phyloP scores from a whole-genome alignment of 2,888 invertebrate species.

The Protonemura montana region DNA sequence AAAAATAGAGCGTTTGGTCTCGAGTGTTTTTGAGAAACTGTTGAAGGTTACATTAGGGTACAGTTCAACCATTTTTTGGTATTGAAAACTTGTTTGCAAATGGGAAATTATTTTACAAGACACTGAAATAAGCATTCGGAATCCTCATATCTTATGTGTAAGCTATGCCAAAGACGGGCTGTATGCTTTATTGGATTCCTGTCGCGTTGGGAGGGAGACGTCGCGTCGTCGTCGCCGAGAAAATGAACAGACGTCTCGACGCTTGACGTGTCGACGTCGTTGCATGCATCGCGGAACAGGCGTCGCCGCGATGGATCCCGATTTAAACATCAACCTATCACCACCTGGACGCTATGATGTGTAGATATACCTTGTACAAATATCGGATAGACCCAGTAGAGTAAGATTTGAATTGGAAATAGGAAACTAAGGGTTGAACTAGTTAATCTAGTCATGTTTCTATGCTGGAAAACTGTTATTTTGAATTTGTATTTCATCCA shows the following conservation, averaged over 20 bases:
- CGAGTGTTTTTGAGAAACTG: too few relatives aligned
- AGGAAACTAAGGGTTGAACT: too few relatives aligned
- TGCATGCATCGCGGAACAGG: not conserved
- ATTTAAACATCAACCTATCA: too few relatives aligned
- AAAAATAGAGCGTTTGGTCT: not conserved
- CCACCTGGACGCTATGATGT: too few relatives aligned
- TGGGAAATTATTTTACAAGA: not conserved
- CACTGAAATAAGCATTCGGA: not conserved
- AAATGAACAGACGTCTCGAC: slow-evolving; percentile 15
- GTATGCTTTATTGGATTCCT: slow-evolving; percentile 36
- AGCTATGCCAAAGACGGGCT: not conserved
- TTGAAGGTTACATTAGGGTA: too few relatives aligned
- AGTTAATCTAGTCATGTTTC: too few relatives aligned
- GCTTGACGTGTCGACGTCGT: not conserved
- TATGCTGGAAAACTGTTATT: too few relatives aligned
- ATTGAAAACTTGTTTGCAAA: not conserved
- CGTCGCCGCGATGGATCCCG: not conserved
- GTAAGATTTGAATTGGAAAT: too few relatives aligned
- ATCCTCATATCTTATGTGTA: slow-evolving; percentile 21
- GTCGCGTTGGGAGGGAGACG: not conserved
- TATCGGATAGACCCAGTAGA: too few relatives aligned
- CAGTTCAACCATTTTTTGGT: not conserved
- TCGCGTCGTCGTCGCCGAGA: not conserved
- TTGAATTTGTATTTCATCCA: too few relatives aligned
- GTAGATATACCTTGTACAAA: too few relatives aligned